Conservation (phyloP, 2,797 vertebrate species). For the Pelobates cultripes region DNA sequence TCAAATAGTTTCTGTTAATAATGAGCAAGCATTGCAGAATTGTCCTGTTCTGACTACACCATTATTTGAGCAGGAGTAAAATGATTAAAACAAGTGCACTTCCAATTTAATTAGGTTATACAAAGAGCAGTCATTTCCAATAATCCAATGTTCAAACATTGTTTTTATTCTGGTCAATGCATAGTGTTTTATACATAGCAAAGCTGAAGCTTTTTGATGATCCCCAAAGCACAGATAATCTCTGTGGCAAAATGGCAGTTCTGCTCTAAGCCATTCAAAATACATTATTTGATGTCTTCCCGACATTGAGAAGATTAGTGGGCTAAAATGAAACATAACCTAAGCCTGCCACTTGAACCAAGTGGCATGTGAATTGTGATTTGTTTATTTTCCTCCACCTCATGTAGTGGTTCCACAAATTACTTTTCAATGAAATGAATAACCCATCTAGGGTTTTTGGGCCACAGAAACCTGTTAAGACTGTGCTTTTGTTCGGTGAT, state of each 20-base stretch:
- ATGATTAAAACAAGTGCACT: background rate
- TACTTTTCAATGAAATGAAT: conserved; percentile 34
- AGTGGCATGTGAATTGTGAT: conserved; percentile 28
- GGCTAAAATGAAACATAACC: conserved; percentile 10
- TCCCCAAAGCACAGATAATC: background rate
- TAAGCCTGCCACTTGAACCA: background rate
- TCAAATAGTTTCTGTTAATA: no score
- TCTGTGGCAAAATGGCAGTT: conserved; percentile 2
- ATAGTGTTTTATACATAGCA: background rate
- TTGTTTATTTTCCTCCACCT: conserved; percentile 54
- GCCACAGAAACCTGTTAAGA: background rate
- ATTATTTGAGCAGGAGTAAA: background rate
- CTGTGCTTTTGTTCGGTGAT: conserved; percentile 19
- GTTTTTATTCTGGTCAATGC: conserved; percentile 4
- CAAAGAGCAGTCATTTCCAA: background rate
- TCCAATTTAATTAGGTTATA: background rate
- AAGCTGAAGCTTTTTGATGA: background rate
- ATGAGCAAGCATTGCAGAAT: no score
- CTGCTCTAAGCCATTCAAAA: background rate
- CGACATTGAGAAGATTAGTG: background rate
- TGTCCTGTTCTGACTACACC: no score
- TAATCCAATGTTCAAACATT: background rate
- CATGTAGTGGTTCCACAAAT: conserved; percentile 48
- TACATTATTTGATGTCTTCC: conserved; percentile 4
- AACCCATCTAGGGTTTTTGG: conserved; percentile 24